These are phyloP conservation scores for Paramisgurnus dabryanus DNA, from an alignment of 2,113 vertebrate species.

Conservation along the genomic window DNA sequence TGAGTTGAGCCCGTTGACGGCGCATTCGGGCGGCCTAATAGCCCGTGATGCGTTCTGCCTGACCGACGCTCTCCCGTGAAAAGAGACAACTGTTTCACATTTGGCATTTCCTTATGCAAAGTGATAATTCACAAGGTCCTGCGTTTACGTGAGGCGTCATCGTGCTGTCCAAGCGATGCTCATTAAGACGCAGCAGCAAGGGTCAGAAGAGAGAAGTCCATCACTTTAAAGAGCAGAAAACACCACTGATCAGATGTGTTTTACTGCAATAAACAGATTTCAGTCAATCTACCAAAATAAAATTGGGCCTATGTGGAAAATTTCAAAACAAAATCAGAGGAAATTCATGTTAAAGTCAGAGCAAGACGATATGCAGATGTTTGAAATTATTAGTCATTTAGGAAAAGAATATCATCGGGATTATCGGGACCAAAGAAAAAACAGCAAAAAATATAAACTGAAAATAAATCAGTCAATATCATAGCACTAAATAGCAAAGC, in stretches of 20 bases:
- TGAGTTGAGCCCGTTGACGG: slow-evolving; percentile 52
- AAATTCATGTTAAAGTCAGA: too few species aligned
- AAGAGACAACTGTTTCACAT: slow-evolving; percentile 59
- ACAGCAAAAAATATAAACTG: too few species aligned
- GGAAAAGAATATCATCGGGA: too few species aligned
- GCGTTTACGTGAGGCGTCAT: slow-evolving; percentile 67
- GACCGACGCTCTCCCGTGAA: slow-evolving; percentile 40
- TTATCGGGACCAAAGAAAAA: too few species aligned
- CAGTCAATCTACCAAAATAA: neutral
- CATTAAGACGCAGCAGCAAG: slow-evolving; percentile 74
- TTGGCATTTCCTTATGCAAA: slow-evolving; percentile 67
- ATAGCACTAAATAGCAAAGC: too few species aligned
- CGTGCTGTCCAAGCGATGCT: slow-evolving; percentile 69
- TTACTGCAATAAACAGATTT: slow-evolving; percentile 7
- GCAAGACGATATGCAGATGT: too few species aligned
- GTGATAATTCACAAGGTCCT: slow-evolving; percentile 66
- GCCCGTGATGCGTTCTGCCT: slow-evolving; percentile 54
- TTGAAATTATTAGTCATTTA: too few species aligned
- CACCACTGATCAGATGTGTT: slow-evolving; percentile 44
- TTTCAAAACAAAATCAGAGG: neutral
- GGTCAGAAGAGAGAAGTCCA: slow-evolving; percentile 68
- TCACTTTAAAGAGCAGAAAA: slow-evolving; percentile 63
- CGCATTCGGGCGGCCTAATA: slow-evolving; percentile 51
- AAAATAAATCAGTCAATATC: too few species aligned
- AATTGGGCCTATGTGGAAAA: too few species aligned